Evolutionary conservation across 2,888 invertebrate genomes (phyloP).

Genomic region (Scaptomyza flava): DNA sequence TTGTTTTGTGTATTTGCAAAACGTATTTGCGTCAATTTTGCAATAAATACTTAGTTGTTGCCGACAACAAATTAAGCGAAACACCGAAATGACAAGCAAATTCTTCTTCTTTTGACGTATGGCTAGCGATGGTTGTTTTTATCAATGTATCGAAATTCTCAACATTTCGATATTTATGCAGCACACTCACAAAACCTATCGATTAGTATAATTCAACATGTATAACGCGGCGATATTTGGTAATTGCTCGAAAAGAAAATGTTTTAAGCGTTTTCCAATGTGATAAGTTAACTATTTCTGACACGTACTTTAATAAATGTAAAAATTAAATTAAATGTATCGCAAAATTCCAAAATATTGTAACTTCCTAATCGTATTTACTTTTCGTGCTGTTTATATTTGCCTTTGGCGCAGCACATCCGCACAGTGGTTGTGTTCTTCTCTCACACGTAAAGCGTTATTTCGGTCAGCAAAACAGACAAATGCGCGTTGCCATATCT

Average conservation of each 20-base stretch:
- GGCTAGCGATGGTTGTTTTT: conserved; percentile 23
- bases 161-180: conserved; percentile 7
- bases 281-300: neutral
- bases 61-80: conserved; percentile 53
- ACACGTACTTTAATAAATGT: neutral
- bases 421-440: conserved; percentile 29
- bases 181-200: conserved; percentile 1
- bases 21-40: conserved; percentile 31
- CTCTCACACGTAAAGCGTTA: conserved; percentile 22
- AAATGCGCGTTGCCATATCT: conserved; percentile 66
- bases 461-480: conserved; percentile 18
- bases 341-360: neutral
- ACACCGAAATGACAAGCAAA: conserved; percentile 73
- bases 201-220: conserved; percentile 7
- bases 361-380: conserved; percentile 12
- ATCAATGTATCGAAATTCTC: conserved; percentile 4
- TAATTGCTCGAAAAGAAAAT: neutral
- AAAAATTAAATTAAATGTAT: neutral
- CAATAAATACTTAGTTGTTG: conserved; percentile 44
- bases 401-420: conserved; percentile 34
- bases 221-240: neutral
- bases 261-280: neutral
- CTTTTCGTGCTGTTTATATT: conserved; percentile 26
- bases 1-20: conserved; percentile 17
- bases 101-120: conserved; percentile 50